phyloP scores from a whole-genome alignment of 2,888 invertebrate species.

The Polydrusus pterygomalis region DNA sequence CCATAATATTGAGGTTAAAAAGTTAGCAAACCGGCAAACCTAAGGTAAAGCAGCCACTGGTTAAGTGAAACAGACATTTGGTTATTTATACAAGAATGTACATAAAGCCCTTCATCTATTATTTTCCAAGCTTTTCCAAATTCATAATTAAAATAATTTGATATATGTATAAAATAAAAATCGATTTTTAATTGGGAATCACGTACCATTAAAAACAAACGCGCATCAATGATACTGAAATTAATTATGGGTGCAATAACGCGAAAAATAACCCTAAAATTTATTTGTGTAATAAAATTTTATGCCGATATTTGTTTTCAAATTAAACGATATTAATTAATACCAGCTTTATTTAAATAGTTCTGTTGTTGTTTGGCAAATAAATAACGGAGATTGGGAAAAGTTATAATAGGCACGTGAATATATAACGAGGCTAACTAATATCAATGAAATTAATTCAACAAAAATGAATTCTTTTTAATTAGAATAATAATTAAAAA shows the following conservation, averaged over 20 bases:
- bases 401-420: background rate
- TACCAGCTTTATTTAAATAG: constrained; percentile 7
- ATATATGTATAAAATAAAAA: constrained; percentile 1
- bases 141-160: constrained; percentile 6
- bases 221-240: constrained; percentile 33
- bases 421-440: background rate
- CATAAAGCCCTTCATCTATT: too few relatives aligned
- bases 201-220: constrained; percentile 27
- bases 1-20: too few relatives aligned
- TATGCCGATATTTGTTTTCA: constrained; percentile 28
- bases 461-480: background rate
- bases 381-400: constrained; percentile 7
- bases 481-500: background rate
- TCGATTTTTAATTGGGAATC: constrained; percentile 25
- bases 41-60: too few relatives aligned
- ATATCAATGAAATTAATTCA: background rate
- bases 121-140: background rate
- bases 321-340: constrained; percentile 39
- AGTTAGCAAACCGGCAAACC: too few relatives aligned
- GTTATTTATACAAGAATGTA: too few relatives aligned
- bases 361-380: constrained; percentile 13
- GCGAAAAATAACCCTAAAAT: constrained; percentile 38
- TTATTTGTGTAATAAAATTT: constrained; percentile 40
- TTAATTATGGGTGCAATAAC: constrained; percentile 36
- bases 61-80: too few relatives aligned